Evolutionary conservation across 1,140 invertebrate species (phyloP), one percentile per base, ranked within the genome.

Genomic region (Drosophila truncata): DNA sequence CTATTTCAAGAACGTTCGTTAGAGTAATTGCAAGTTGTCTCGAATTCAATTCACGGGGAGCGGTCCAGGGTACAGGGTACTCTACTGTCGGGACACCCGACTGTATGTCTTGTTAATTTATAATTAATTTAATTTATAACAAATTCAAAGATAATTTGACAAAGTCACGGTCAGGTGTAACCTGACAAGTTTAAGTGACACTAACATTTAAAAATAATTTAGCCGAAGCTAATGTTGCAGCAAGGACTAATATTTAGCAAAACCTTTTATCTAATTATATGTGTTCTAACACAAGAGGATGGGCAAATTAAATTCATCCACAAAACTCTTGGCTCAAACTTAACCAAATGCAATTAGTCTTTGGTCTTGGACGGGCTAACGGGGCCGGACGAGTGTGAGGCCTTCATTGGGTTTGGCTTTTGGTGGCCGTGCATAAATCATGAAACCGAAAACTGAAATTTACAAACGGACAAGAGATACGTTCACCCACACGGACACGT

Each of bases 261-360:
- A 61, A 27, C 31, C 55, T 55, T 14, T 44, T 31, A 78, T 62
- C 18, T 42, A 78, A 50, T 61, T 69, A 64, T 18, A 5, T 29
- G 42, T 31, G 37, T 4, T 4, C n/a, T n/a, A 42, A 39, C 18
- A 2, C 23, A 14, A 11, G 47, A n/a, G 13, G 8, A 14, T 54
- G 29, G 16, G 20, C 18, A n/a, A 57, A 63, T 78, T 50, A 47
- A 78, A 78, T 62, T 52, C 33, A 71, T 55, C 18, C 54, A 23
- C 57, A 52, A 55, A 59, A 54, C 78, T 76, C 70, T 79, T 58
- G 61, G 60, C 46, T 72, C 47, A 39, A 60, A 78, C 76, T 49
- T 64, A 58, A 27, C 54, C 65, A 82, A 86, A 86, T 86, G 75
- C 82, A 86, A 86, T 86, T 86, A 86, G 82, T 57, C 57, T 59